phyloP scores from a whole-genome alignment of 2,888 invertebrate genomes.

The Pheosia tremula region DNA sequence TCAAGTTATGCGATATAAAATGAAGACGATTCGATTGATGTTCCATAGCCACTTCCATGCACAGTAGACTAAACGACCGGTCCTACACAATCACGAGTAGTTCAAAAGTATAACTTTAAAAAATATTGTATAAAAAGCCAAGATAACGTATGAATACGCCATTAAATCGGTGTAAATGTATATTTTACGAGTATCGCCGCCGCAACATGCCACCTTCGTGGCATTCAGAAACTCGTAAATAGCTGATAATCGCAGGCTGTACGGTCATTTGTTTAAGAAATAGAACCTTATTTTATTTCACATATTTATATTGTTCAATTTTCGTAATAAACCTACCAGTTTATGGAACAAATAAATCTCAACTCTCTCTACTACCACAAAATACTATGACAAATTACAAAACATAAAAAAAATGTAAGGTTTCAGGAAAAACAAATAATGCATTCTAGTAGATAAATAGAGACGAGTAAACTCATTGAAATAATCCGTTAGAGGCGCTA shows the following conservation, averaged over 20 bases:
- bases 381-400: too few relatives aligned
- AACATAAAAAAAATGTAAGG: too few relatives aligned
- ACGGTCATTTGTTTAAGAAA: not conserved
- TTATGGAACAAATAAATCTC: not conserved
- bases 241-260: constrained; percentile 11
- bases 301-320: not conserved
- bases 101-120: too few relatives aligned
- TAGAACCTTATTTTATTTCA: not conserved
- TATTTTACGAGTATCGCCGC: not conserved
- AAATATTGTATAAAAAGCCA: not conserved
- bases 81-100: too few relatives aligned
- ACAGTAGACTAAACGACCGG: too few relatives aligned
- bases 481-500: not conserved
- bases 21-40: too few relatives aligned
- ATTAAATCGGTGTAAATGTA: not conserved
- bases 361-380: too few relatives aligned
- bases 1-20: too few relatives aligned
- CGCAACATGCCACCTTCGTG: constrained; percentile 16
- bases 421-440: too few relatives aligned
- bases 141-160: not conserved
- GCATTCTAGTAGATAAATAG: too few relatives aligned
- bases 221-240: constrained; percentile 27
- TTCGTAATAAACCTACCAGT: not conserved
- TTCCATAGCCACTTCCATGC: too few relatives aligned
- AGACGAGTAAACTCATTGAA: too few relatives aligned